Percentiles rank a stretch among this genome's conserved stretches.
Conservation (phyloP, 2,113 vertebrate species). For the Acrocephalus arundinaceus region DNA sequence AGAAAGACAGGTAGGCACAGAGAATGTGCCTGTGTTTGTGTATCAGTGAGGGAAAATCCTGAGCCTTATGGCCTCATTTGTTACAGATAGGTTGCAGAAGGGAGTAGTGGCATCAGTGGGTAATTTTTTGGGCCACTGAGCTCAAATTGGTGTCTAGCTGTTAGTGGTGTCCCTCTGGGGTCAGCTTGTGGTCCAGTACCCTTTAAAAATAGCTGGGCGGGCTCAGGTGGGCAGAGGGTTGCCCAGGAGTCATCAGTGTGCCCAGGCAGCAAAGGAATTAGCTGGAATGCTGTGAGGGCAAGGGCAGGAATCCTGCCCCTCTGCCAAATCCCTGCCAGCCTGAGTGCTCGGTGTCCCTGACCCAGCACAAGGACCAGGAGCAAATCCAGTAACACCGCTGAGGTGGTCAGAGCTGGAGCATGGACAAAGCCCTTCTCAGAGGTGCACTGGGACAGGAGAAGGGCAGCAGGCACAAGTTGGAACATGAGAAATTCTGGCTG, state of each 20-base stretch:
- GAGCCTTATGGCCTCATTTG: background rate
- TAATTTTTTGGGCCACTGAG: background rate
- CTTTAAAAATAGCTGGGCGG: background rate
- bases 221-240: background rate
- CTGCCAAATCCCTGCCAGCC: fast-evolving
- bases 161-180: background rate
- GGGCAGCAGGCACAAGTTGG: background rate
- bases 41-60: background rate
- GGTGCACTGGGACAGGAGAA: background rate
- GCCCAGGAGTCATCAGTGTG: background rate
- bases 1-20: background rate
- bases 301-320: background rate
- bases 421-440: background rate
- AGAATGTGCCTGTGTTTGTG: background rate
- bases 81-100: background rate
- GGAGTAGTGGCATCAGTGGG: fast-evolving
- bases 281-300: background rate
- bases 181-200: background rate
- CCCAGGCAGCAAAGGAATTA: background rate
- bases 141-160: background rate
- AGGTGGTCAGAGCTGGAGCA: background rate
- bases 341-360: background rate
- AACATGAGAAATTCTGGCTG: background rate
- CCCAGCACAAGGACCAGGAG: background rate
- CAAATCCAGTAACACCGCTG: background rate